Conservation (phyloP, 2,888 invertebrate genomes). For the Corythucha ciliata region DNA sequence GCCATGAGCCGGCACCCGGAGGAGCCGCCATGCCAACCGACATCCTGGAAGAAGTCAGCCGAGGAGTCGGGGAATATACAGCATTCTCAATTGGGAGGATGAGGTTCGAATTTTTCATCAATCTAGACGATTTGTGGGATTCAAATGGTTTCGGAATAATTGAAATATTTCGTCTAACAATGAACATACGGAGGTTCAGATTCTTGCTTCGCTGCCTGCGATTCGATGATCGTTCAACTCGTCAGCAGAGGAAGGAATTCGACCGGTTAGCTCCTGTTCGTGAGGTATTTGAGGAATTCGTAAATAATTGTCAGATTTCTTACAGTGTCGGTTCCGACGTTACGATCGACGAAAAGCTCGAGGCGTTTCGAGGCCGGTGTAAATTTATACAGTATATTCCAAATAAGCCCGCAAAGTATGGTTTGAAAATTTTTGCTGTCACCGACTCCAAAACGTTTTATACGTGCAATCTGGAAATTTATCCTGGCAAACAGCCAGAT, state of each 20-base stretch:
- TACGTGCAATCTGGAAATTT: conserved; percentile 30
- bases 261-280: conserved; percentile 36
- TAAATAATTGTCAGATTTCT: conserved; percentile 36
- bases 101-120: too few species aligned
- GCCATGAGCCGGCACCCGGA: too few species aligned
- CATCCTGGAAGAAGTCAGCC: too few species aligned
- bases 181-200: conserved; percentile 19
- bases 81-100: too few species aligned
- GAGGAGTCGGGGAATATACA: too few species aligned
- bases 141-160: conserved; percentile 25
- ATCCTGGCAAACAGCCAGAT: conserved; percentile 29
- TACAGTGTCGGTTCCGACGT: conserved; percentile 29
- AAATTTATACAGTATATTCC: conserved; percentile 36
- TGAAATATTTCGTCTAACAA: conserved; percentile 21
- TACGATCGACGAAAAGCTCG: conserved; percentile 37
- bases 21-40: too few species aligned
- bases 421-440: conserved; percentile 37
- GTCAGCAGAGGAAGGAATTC: conserved; percentile 31
- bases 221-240: conserved; percentile 23
- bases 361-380: conserved; percentile 36
- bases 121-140: conserved; percentile 25
- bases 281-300: conserved; percentile 37
- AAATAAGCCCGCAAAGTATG: conserved; percentile 38
- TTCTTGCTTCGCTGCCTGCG: conserved; percentile 17
- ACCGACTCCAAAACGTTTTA: conserved; percentile 28